Evolutionary conservation across 2,113 vertebrate genomes (phyloP).

Genomic region (Callionymus lyra): DNA sequence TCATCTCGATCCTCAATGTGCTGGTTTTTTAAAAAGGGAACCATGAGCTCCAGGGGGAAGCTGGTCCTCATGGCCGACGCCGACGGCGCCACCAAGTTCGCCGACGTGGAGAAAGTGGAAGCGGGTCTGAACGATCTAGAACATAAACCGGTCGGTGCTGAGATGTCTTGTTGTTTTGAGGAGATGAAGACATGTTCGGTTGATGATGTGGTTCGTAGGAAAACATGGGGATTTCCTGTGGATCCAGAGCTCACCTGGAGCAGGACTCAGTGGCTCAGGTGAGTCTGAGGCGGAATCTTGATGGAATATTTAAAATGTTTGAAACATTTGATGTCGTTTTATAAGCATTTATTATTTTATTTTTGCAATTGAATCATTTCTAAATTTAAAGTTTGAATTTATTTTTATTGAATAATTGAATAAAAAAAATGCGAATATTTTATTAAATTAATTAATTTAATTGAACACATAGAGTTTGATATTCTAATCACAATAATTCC

Average conservation of each 20-base stretch:
- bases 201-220: slow-evolving; percentile 55
- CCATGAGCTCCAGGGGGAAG: slow-evolving; percentile 78
- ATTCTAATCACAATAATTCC: too few species aligned
- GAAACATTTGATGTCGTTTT: too few species aligned
- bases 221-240: slow-evolving; percentile 89
- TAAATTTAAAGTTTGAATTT: too few species aligned
- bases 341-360: too few species aligned
- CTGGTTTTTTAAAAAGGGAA: slow-evolving; percentile 65
- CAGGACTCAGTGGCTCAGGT: slow-evolving; percentile 88
- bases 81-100: slow-evolving; percentile 93
- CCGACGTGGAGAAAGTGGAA: slow-evolving; percentile 87
- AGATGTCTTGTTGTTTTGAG: too few species aligned
- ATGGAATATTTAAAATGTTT: too few species aligned
- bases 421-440: too few species aligned
- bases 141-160: slow-evolving; percentile 72
- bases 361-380: too few species aligned
- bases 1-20: not conserved
- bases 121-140: slow-evolving; percentile 70
- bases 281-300: too few species aligned
- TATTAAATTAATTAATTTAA: too few species aligned
- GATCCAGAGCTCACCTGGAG: slow-evolving; percentile 93
- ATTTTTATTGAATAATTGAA: too few species aligned
- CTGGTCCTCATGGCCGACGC: slow-evolving; percentile 93
- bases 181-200: not conserved
- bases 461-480: too few species aligned